These are phyloP conservation scores for Poecilobothrus nobilitatus DNA, from an alignment of 2,888 invertebrate genomes.

Conservation along the genomic window DNA sequence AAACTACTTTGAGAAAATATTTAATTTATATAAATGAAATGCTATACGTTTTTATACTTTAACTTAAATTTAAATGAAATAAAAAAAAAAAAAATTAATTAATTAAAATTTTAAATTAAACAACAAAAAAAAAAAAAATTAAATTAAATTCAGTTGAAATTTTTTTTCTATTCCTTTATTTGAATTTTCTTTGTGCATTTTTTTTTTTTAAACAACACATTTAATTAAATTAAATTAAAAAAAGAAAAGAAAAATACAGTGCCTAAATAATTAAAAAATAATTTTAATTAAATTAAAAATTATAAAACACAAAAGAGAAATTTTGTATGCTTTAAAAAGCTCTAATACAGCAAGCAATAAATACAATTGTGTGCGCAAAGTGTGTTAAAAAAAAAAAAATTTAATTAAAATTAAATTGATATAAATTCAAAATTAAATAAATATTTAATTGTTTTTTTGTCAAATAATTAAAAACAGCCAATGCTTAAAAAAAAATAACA, in stretches of 20 bases:
- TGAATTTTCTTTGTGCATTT: slow-evolving; percentile 5
- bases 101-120: not conserved
- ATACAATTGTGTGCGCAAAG: not conserved
- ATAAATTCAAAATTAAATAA: not conserved
- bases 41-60: slow-evolving; percentile 5
- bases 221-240: slow-evolving; percentile 13
- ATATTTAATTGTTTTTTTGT: too few species aligned
- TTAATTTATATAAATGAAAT: slow-evolving; percentile 5
- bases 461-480: too few species aligned
- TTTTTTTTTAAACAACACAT: too few species aligned
- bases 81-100: slow-evolving; percentile 10
- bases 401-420: not conserved
- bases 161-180: slow-evolving; percentile 1
- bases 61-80: slow-evolving; percentile 1
- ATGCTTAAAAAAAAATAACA: too few species aligned
- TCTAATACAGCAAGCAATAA: not conserved
- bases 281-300: not conserved
- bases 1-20: not conserved
- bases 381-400: not conserved
- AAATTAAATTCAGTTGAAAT: not conserved
- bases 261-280: slow-evolving; percentile 2
- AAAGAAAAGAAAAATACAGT: slow-evolving; percentile 18
- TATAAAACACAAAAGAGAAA: not conserved
- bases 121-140: not conserved
- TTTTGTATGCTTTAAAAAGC: not conserved